A percentile compares a stretch with the other conserved stretches of the same genome.
Evolutionary conservation across 1,140 invertebrate species (phyloP).

Genomic region (Arion vulgaris): DNA sequence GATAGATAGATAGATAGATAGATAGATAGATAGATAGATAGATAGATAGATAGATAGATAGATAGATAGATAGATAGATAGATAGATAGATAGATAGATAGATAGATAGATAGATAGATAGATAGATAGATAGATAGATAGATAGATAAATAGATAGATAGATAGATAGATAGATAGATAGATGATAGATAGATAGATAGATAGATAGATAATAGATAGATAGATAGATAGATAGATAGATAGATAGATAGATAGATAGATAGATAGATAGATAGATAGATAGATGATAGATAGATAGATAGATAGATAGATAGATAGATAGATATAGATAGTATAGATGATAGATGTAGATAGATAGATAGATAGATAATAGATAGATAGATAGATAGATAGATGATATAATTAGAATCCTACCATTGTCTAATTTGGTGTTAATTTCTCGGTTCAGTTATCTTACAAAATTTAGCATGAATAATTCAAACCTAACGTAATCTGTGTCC

Average conservation of each 20-base stretch:
- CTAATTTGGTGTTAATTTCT: no score
- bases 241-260: neutral
- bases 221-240: neutral
- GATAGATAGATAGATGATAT: neutral
- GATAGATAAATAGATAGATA: slow-evolving; percentile 19
- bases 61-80: no score
- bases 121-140: slow-evolving; percentile 17
- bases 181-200: neutral
- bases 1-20: no score
- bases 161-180: neutral
- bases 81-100: no score
- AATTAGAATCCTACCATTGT: no score
- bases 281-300: slow-evolving; percentile 28
- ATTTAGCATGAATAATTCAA: no score
- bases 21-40: no score
- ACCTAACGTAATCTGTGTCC: no score
- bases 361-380: neutral
- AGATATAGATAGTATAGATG: slow-evolving; percentile 28
- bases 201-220: neutral
- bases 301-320: slow-evolving; percentile 28
- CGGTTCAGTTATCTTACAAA: no score
- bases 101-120: no score
- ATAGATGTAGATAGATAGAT: slow-evolving; percentile 13
- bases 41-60: no score
- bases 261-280: slow-evolving; percentile 24